Base-by-base conservation (phyloP, 2,888 invertebrate species). In the Anticlea derivata region DNA sequence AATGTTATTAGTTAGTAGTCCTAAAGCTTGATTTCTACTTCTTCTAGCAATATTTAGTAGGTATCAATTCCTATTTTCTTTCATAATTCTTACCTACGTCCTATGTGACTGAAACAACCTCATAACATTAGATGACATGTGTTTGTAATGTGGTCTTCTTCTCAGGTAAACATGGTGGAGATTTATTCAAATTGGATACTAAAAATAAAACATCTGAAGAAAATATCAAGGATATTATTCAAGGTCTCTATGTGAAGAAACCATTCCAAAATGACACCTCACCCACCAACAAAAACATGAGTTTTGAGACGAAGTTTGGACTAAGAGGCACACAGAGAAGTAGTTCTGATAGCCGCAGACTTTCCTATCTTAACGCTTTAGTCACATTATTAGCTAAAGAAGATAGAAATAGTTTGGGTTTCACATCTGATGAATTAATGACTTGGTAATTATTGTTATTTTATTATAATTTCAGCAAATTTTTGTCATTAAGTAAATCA, bases 331-430 rank as follows among this genome's bases (percentile, higher is more conserved):
- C 93, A 53, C 93, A 93, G 62, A 92, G 92, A 71, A 93, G 92
- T 73, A 92, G 94, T 54, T 93, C 94, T 53, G 96, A 96, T 82
- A 94, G 93, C 57, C 95, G 94, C 77, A 95, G 96, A 78, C 91
- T 98, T 65, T 96, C 95, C 62, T 96, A 97, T 82, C 92, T 98
- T 70, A 98, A 98, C 92, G 95, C 94, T 55, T 94, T 98, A 85
- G 96, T 97, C 48, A 96, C 96, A 74, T 92, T 98, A 61, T 88
- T 95, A 61, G 89, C 92, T 70, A 93, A 93, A 76, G 91, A 93
- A 74, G 93, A 94, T 65, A 92, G 92, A 67, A 83, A 81, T 58
- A 91, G 92, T 65, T 91, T 96, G 66, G 95, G 95, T 37, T 95
- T 95, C 76, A 93, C 93, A 61, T 91, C 93, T 55, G 95, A 96